Evolutionary conservation across 1,140 invertebrate genomes (phyloP).

Genomic region (Mesaphorura yosii): DNA sequence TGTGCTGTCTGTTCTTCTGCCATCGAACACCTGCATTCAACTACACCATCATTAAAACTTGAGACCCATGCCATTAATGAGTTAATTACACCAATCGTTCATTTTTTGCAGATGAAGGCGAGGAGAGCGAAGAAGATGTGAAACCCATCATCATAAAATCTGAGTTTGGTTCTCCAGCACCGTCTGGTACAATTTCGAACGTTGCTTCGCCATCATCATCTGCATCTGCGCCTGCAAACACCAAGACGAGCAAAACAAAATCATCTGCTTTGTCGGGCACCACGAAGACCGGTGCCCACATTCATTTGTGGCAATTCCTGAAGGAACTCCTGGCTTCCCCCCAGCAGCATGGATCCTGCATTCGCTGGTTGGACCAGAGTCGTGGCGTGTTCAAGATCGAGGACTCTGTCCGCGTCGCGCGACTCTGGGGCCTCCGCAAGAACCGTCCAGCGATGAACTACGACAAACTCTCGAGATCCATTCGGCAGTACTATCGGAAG

Average conservation of each 20-base stretch:
- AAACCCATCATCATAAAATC: background rate
- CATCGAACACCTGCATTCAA: no score
- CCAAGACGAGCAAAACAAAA: conserved; percentile 9
- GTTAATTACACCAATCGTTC: no score
- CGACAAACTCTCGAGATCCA: conserved; percentile 94
- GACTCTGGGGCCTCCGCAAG: conserved; percentile 91
- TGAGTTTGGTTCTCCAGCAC: no score
- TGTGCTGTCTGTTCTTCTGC: no score
- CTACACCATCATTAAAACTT: no score
- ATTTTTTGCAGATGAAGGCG: conserved; percentile 27
- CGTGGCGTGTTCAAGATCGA: conserved; percentile 99
- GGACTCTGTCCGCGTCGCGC: conserved; percentile 88
- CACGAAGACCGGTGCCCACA: conserved; percentile 56
- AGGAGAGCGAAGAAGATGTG: conserved; percentile 43
- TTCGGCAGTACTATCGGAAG: conserved; percentile 99
- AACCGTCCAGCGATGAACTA: conserved; percentile 99
- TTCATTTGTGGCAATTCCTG: conserved; percentile 98
- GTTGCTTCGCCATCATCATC: no score
- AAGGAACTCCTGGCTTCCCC: conserved; percentile 85
- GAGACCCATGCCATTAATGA: no score
- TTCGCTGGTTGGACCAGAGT: conserved; percentile 87
- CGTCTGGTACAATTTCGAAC: no score
- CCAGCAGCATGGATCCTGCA: conserved; percentile 76
- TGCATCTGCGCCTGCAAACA: no score
- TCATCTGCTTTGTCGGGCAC: conserved; percentile 6